Evolutionary conservation across 2,888 invertebrate species (phyloP).

Genomic region (Catocala nupta): DNA sequence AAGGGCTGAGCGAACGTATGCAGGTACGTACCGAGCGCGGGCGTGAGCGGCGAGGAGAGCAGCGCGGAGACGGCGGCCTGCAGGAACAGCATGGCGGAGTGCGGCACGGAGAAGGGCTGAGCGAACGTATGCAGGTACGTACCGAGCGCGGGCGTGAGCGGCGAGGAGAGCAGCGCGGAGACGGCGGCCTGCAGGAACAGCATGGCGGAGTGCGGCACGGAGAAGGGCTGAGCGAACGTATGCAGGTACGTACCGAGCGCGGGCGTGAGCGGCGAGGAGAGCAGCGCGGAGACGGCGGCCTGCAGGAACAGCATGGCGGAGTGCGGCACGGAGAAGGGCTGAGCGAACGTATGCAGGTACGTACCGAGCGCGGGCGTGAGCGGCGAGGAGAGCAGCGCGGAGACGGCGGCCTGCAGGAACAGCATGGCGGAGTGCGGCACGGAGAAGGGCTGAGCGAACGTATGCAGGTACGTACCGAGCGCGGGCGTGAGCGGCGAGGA

Average conservation of each 20-base stretch:
- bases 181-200: slow-evolving; percentile 97
- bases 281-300: slow-evolving; percentile 95
- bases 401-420: slow-evolving; percentile 97
- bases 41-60: slow-evolving; percentile 98
- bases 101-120: slow-evolving; percentile 99
- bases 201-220: slow-evolving; percentile 99
- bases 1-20: slow-evolving; percentile 99
- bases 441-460: slow-evolving; percentile 99
- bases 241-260: slow-evolving; percentile 89
- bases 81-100: slow-evolving; percentile 98
- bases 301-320: slow-evolving; percentile 99
- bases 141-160: slow-evolving; percentile 97
- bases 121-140: slow-evolving; percentile 92
- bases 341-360: slow-evolving; percentile 94
- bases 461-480: slow-evolving; percentile 86
- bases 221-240: slow-evolving; percentile 99
- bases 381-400: slow-evolving; percentile 97
- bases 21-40: slow-evolving; percentile 90
- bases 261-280: slow-evolving; percentile 98
- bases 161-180: slow-evolving; percentile 97
- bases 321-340: slow-evolving; percentile 99
- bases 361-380: slow-evolving; percentile 96
- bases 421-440: slow-evolving; percentile 99
- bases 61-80: slow-evolving; percentile 98
- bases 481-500: slow-evolving; percentile 99